Conservation (phyloP, 2,797 vertebrate genomes). For the Mormyrus hasselquistii region DNA sequence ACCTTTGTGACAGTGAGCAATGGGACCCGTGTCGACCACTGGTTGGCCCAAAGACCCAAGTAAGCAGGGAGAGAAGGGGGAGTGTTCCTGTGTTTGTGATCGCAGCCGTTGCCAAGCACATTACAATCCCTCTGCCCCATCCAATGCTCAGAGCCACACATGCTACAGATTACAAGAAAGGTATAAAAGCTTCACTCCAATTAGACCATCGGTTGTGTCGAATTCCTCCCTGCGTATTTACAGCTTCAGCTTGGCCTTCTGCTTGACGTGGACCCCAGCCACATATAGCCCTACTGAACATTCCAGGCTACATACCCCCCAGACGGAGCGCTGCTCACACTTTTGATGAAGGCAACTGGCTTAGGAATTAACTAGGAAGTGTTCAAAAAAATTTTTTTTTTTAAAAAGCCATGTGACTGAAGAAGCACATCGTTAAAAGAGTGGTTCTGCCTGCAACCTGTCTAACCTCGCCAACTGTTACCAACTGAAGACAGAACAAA, state of each 20-base stretch:
- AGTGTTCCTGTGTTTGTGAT: not conserved
- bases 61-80: not conserved
- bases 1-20: not conserved
- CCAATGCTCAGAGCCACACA: not conserved
- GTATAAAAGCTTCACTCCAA: not conserved
- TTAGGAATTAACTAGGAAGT: not conserved
- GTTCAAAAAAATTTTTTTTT: not conserved
- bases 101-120: not conserved
- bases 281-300: not conserved
- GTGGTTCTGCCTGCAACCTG: not conserved
- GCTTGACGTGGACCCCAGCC: not conserved
- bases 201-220: not conserved
- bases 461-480: not conserved
- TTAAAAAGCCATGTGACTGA: not conserved
- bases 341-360: not conserved
- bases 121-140: not conserved
- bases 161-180: not conserved
- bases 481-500: not conserved
- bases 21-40: not conserved
- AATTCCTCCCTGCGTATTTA: not conserved
- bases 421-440: not conserved
- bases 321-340: not conserved
- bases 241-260: not conserved
- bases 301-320: not conserved
- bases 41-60: not conserved